These are phyloP conservation scores for Stramonita haemastoma DNA, from an alignment of 2,888 invertebrate species.

Conservation along the genomic window DNA sequence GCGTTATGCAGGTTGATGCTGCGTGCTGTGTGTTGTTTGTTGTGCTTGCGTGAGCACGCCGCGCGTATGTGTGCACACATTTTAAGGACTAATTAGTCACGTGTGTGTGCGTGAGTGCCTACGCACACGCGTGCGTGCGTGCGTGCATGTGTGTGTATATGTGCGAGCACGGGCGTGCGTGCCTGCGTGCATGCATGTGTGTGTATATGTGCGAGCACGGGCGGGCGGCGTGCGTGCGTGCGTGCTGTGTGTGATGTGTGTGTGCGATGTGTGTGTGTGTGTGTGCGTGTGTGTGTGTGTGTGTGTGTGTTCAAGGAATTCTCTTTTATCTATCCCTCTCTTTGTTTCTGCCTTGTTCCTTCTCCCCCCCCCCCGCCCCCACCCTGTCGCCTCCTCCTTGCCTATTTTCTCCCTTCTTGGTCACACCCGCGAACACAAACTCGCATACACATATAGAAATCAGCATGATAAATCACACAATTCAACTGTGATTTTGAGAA, in stretches of 20 bases:
- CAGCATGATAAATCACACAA: not conserved
- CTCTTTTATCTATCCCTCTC: not conserved
- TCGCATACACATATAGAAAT: not conserved
- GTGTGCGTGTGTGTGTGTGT: not conserved
- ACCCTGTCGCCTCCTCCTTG: not conserved
- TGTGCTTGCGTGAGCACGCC: not conserved
- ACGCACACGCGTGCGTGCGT: not conserved
- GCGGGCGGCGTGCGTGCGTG: too few species aligned
- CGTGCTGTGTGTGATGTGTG: not conserved
- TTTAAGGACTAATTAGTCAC: too few species aligned
- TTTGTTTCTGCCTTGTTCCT: not conserved
- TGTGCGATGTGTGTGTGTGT: constrained; percentile 5
- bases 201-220: too few species aligned
- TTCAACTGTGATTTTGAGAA: too few species aligned
- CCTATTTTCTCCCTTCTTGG: too few species aligned
- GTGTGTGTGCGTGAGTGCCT: not conserved
- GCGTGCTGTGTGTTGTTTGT: not conserved
- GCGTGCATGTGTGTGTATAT: not conserved
- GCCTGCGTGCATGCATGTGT: not conserved
- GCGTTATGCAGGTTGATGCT: too few species aligned
- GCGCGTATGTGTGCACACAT: too few species aligned
- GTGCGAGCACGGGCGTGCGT: not conserved
- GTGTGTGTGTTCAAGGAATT: not conserved
- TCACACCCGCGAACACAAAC: not conserved
- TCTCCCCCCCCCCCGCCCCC: too few species aligned